These are phyloP conservation scores for Phataginus tricuspis DNA, from an alignment of 2,797 vertebrate species.

Conservation along the genomic window DNA sequence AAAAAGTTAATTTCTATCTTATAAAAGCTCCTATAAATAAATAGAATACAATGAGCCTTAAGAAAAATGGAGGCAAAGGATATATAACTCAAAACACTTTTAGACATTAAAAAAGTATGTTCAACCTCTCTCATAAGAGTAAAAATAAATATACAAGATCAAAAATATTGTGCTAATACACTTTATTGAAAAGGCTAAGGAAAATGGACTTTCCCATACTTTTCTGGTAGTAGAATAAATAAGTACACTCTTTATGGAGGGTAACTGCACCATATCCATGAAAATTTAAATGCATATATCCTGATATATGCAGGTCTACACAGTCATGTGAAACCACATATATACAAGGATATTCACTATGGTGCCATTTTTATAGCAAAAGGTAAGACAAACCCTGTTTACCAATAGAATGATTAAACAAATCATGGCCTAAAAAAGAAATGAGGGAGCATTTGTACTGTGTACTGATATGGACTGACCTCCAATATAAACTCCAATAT, in stretches of 20 bases:
- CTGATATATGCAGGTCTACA: background rate
- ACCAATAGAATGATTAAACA: background rate
- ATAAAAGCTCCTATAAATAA: constrained; percentile 14
- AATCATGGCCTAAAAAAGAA: background rate
- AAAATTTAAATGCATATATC: background rate
- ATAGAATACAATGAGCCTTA: background rate
- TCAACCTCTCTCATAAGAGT: background rate
- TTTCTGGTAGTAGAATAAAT: background rate
- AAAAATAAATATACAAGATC: constrained; percentile 1
- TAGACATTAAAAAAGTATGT: background rate
- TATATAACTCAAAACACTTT: background rate
- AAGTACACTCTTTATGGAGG: background rate
- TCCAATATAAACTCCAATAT: background rate
- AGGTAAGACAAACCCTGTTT: background rate
- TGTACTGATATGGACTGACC: background rate
- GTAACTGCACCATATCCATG: background rate
- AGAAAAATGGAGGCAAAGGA: background rate
- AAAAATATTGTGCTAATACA: background rate
- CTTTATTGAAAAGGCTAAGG: background rate
- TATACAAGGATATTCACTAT: background rate
- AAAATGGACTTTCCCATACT: background rate
- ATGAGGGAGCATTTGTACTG: background rate
- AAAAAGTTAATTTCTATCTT: background rate
- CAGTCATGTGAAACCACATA: background rate
- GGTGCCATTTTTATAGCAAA: background rate